phyloP scores from a whole-genome alignment of 1,140 invertebrate species.

The Reticulitermes speratus region DNA sequence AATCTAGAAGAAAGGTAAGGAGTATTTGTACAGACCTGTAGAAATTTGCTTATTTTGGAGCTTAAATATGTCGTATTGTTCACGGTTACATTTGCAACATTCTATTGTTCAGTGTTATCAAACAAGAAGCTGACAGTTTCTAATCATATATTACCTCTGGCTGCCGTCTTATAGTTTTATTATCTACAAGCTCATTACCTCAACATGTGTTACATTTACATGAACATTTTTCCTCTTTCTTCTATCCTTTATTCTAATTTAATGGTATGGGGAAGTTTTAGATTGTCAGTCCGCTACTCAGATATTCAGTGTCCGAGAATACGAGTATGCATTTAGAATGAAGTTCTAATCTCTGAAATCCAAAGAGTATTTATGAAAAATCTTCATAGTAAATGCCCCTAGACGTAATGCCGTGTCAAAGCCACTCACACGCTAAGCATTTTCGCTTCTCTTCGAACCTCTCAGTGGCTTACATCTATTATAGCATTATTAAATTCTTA shows the following conservation, averaged over 20 bases:
- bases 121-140: no score
- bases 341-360: background rate
- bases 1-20: no score
- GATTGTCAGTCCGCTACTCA: background rate
- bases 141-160: no score
- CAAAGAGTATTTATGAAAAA: conserved; percentile 4
- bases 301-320: background rate
- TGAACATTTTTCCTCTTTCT: no score
- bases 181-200: no score
- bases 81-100: no score
- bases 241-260: background rate
- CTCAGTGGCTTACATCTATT: background rate
- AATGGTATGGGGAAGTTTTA: background rate
- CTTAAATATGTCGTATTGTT: no score
- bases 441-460: background rate
- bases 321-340: background rate
- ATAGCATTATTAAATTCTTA: conserved; percentile 6
- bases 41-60: no score
- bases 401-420: background rate
- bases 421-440: background rate
- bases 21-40: no score
- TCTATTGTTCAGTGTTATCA: no score
- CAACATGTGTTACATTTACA: no score
- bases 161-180: no score
- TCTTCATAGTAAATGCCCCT: background rate